Evolutionary conservation across 2,888 invertebrate genomes (phyloP).

Genomic region (Rhabditoides inermis): DNA sequence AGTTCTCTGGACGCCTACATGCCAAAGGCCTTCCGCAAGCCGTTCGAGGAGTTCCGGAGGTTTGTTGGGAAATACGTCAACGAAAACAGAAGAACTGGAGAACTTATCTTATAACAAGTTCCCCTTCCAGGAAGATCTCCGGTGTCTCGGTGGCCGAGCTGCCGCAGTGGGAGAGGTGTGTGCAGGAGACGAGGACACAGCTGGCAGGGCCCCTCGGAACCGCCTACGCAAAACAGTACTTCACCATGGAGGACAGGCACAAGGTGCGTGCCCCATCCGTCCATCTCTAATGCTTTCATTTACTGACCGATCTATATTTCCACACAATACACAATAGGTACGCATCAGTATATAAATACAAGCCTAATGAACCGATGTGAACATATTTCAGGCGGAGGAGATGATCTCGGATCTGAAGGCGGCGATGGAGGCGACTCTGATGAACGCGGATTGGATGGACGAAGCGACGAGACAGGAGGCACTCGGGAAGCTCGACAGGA

Average conservation of each 20-base stretch:
- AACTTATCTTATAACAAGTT: no score
- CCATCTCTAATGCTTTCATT: no score
- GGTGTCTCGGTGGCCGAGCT: conserved; percentile 12
- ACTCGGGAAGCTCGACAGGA: conserved; percentile 31
- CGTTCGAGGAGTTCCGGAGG: conserved; percentile 24
- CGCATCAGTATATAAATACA: background rate
- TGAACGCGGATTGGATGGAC: conserved; percentile 46
- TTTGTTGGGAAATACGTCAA: no score
- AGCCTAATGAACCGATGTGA: background rate
- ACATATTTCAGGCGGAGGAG: conserved; percentile 23
- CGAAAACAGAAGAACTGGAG: no score
- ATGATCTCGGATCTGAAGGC: conserved; percentile 30
- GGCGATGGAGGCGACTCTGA: conserved; percentile 32
- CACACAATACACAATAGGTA: background rate
- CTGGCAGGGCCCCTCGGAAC: conserved; percentile 36
- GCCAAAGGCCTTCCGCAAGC: conserved; percentile 26
- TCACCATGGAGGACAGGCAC: conserved; percentile 16
- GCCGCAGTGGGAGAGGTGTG: conserved; percentile 36
- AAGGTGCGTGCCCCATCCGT: no score
- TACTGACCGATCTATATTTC: background rate
- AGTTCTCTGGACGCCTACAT: conserved; percentile 30
- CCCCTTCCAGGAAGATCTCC: no score
- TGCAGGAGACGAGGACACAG: conserved; percentile 33
- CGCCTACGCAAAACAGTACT: conserved; percentile 31
- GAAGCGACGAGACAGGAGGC: conserved; percentile 38